Percentiles rank a stretch among this genome's conserved stretches.
phyloP scores from a whole-genome alignment of 1,140 invertebrate genomes.

The Zaprionus africanus region DNA sequence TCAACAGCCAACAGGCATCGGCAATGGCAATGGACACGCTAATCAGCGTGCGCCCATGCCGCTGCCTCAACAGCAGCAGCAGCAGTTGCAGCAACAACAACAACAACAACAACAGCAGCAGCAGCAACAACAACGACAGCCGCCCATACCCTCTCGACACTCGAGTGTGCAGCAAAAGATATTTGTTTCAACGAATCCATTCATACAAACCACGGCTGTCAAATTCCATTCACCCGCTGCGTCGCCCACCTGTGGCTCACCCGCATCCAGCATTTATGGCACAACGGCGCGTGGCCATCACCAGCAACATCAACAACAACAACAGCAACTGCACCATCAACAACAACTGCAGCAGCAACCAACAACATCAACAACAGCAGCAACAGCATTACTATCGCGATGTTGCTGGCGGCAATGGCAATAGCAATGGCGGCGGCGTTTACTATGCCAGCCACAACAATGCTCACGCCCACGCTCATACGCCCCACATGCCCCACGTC shows the following conservation, averaged over 20 bases:
- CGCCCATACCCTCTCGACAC: slow-evolving; percentile 78
- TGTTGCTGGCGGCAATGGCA: slow-evolving; percentile 57
- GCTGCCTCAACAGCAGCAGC: slow-evolving; percentile 69
- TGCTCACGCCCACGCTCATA: slow-evolving; percentile 43
- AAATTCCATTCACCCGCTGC: slow-evolving; percentile 75
- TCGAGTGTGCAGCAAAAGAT: slow-evolving; percentile 84
- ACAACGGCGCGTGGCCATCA: slow-evolving; percentile 64
- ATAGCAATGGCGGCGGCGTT: slow-evolving; percentile 7
- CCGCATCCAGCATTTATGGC: slow-evolving; percentile 71
- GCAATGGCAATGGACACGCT: slow-evolving; percentile 56
- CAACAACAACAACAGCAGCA: slow-evolving; percentile 58
- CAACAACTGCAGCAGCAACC: slow-evolving; percentile 52
- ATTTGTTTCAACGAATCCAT: slow-evolving; percentile 84
- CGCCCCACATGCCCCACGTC: slow-evolving; percentile 50
- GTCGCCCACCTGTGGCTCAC: slow-evolving; percentile 76
- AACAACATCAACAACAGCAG: slow-evolving; percentile 47
- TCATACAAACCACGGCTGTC: slow-evolving; percentile 82
- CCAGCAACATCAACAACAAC: slow-evolving; percentile 51
- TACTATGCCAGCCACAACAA: slow-evolving; percentile 33
- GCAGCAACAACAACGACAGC: slow-evolving; percentile 71
- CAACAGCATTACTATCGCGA: slow-evolving; percentile 68
- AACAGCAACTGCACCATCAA: slow-evolving; percentile 52
- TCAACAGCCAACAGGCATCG: slow-evolving; percentile 71
- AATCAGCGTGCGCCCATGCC: slow-evolving; percentile 75
- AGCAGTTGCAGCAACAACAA: slow-evolving; percentile 44